Base-by-base conservation (phyloP, 2,888 invertebrate species). In the Patella caerulea region DNA sequence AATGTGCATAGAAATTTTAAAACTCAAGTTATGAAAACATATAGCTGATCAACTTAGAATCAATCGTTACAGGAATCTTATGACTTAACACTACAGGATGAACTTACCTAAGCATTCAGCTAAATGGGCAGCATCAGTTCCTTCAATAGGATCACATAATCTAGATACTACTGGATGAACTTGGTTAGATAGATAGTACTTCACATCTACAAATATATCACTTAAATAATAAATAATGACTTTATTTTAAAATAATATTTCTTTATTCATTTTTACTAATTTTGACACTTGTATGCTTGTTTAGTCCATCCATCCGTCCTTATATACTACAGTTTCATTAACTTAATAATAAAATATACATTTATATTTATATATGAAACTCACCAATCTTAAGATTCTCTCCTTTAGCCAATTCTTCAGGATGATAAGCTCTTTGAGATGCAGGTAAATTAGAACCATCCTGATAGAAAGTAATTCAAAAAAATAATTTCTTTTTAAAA, bases 131-230 rank as follows among this genome's bases (percentile, higher is more conserved):
- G 96, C 94, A 92, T 98, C 98, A 83, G 96, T 96, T 15, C 97
- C 98, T 83, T 98, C 97, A 71, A 99, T 96, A 0, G 98, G 98
- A 83, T 98, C 98, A 90, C 97, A 97, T 89, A 99, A 95, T 84
- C 99, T 94, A 53, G 96, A 95, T 81, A 99, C 95, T 0, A 99
- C 98, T 0, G 99, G 99, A 91, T 98, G 98, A 71, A 99, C 94
- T 93, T 99, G 99, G 89, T 97, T 96, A 0, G 96, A 94, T 83
- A 99, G 93, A 92, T 99, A 99, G 92, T 99, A 99, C 84, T 95
- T 94, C 2, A 94, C 94, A 91, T 99, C 99, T 92, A 88, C 3
- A 82, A 75, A 72, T 65, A 72, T 72, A 52, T 29, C 29, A 29
- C 3, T 29, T 55, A 69, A 45, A 45, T 34, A 73, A 72, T 29